Evolutionary conservation across 1,140 invertebrate genomes (phyloP), one percentile per base, ranked within the genome.

Genomic region (Helicorthomorpha holstii): DNA sequence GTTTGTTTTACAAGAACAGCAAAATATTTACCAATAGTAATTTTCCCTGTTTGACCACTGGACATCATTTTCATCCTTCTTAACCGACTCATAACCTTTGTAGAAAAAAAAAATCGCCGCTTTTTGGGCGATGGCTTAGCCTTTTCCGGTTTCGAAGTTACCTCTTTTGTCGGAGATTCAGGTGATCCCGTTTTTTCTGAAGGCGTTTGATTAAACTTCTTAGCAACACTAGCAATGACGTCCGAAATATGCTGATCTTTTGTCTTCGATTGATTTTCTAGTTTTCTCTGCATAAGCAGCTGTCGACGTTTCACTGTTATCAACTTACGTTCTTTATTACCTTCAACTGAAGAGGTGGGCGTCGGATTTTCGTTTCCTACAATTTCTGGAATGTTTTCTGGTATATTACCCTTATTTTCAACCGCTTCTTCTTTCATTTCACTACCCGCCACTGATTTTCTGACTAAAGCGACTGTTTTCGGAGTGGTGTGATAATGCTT

Each of bases 401-500:
- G 1, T 38, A n/a, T 16, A 22, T 24, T 10, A 14, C 24, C 27
- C 44, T 45, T 27, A n/a, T n/a, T 52, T 25, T 38, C 19, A 1
- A 26, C 23, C 23, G 2, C n/a, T 22, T 3, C 19, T 44, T 10
- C 22, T 21, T 1, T 19, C 12, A 16, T 25, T n/a, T 27, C 51
- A n/a, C n/a, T n/a, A n/a, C n/a, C n/a, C n/a, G n/a, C n/a, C n/a
- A n/a, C 27, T 10, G 48, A 42, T 21, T 22, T 1, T 22, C 22
- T 25, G 2, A 7, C 14, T 4, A 3, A 10, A n/a, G n/a, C 3
- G n/a, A 25, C 14, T 24, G 7, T 21, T 23, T 27, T 21, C 12
- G 50, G 41, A 34, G 50, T 75, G 1, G 80, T 82, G 68, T 91
- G 86, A 62, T 89, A 90, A 66, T 90, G 85, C 59, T 89, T 88